A percentile compares a stretch with the other conserved stretches of the same genome.
phyloP scores from a whole-genome alignment of 2,888 invertebrate genomes.

The Plebejus melissa region DNA sequence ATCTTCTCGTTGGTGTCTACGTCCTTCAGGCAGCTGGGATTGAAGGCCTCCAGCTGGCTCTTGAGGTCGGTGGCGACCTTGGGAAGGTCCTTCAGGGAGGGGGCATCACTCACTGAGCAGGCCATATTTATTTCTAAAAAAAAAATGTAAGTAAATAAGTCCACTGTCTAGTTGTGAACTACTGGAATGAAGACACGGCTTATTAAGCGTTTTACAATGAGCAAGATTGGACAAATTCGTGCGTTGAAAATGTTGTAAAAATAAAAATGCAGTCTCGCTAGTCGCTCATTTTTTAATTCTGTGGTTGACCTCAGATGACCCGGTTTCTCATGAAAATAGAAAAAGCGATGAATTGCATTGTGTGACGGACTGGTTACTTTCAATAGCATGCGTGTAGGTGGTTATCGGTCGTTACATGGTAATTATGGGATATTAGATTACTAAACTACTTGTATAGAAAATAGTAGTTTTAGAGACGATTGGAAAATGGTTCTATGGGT shows the following conservation, averaged over 20 bases:
- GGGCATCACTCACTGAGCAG: conserved; percentile 81
- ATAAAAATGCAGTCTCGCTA: neutral
- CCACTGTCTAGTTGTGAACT: no score
- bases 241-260: neutral
- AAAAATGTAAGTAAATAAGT: no score
- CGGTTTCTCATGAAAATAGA: conserved; percentile 24
- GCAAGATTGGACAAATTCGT: neutral
- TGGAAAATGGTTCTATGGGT: no score
- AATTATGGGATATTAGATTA: neutral
- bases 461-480: neutral
- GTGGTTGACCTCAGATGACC: conserved; percentile 16
- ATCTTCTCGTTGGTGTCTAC: conserved; percentile 95
- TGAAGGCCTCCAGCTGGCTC: conserved; percentile 94
- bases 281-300: conserved; percentile 4
- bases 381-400: neutral
- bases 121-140: conserved; percentile 60
- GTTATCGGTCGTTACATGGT: neutral
- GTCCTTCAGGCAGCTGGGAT: conserved; percentile 91
- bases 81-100: conserved; percentile 93
- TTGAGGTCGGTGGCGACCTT: conserved; percentile 94
- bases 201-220: neutral
- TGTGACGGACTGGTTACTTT: conserved; percentile 1
- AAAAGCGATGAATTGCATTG: conserved; percentile 21
- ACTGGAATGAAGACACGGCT: neutral
- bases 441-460: neutral